Base-by-base conservation (phyloP, 2,113 vertebrate genomes). In the Symphodus melops region DNA sequence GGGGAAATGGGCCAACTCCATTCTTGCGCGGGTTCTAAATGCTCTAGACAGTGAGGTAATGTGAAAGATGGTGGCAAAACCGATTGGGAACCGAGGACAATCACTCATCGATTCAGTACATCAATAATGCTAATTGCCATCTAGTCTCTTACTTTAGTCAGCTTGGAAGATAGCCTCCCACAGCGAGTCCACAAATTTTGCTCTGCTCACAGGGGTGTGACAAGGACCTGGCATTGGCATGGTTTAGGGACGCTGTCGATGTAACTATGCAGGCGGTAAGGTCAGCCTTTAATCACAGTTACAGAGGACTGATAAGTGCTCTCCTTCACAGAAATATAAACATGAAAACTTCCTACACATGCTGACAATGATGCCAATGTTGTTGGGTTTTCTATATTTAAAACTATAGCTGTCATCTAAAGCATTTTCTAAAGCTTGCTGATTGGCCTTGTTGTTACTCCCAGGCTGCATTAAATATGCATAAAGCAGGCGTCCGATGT, bases 121-220 rank as follows among this genome's bases (percentile, higher is more conserved):
- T 77, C 68, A 78, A 71, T 75, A 55, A 67, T 68, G 64, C n/a
- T 76, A 77, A 86, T 68, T 68, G 39, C 4, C 61, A 19, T 77
- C 46, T 61, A 60, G 58, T 63, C 68, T 19, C 54, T 58, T 58
- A 33, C 48, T 77, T 52, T 12, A 52, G 57, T 71, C 54, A 55
- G 37, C 63, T 16, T 55, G 16, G 56, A 51, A 49, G 16, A 66
- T 42, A 19, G 23, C 48, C 46, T 56, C 19, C 46, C 49, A 42
- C 20, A 48, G 36, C 7, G 37, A 70, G 36, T 71, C 46, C 44
- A 72, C 68, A 86, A 20, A 63, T 54, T 63, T 19, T 25, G 9
- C 37, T 58, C 64, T 57, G 20, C 17, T 68, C 64, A 68, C 25
- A 59, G 8, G 13, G 9, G 36, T 57, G 46, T 58, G 52, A 69